phyloP scores from a whole-genome alignment of 2,113 vertebrate species.

The Cyrtonyx montezumae region DNA sequence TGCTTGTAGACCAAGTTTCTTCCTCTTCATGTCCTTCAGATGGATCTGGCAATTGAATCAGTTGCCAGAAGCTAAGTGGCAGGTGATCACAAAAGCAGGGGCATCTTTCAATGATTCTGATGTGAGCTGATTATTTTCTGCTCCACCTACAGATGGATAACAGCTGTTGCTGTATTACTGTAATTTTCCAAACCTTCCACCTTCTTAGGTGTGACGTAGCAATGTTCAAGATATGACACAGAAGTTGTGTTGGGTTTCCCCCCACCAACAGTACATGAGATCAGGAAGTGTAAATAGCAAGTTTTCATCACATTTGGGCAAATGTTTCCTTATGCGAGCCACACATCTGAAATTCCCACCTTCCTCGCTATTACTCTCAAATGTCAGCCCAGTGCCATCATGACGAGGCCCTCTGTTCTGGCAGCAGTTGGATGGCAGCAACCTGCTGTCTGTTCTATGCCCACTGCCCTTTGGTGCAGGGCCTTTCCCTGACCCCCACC shows the following conservation, averaged over 20 bases:
- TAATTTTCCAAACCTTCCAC: neutral
- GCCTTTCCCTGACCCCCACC: too few species aligned
- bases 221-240: neutral
- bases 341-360: fast-evolving
- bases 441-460: too few species aligned
- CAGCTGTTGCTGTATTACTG: neutral
- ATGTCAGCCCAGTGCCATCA: neutral
- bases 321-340: neutral
- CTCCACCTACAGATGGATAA: neutral
- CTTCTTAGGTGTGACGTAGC: neutral
- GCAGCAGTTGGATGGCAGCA: neutral
- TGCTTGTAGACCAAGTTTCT: neutral
- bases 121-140: neutral
- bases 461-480: too few species aligned
- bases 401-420: fast-evolving
- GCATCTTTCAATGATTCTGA: neutral
- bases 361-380: neutral
- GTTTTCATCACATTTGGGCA: neutral
- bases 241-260: neutral
- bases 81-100: neutral
- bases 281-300: neutral
- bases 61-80: neutral
- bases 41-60: neutral
- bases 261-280: neutral
- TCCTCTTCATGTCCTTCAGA: neutral